Evolutionary conservation across 2,797 vertebrate genomes (phyloP), one percentile per base, ranked within the genome.

Genomic region (Thamnophis elegans): DNA sequence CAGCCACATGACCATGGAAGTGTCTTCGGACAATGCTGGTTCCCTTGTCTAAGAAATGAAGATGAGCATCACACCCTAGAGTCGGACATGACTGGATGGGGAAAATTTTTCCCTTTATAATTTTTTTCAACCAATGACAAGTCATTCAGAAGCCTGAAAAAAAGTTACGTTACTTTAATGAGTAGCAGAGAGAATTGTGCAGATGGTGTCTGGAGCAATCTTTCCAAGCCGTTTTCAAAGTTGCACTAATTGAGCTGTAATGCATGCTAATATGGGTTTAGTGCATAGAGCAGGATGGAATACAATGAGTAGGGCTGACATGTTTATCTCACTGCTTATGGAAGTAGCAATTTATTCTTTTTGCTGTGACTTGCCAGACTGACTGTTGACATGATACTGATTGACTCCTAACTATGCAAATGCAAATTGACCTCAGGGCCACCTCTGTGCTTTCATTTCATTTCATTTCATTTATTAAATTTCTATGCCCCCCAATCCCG

Each of bases 401-500:
- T 91, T 78, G 2, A 16, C 91, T 95, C 85, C 4, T 68, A 32
- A 65, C 68, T 22, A 26, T 88, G 85, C 90, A 94, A 53, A 86
- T 47, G 88, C 53, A 59, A 89, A 20, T 47, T 2, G 51, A 8
- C n/a, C 51, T 26, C 11, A 92, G 89, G 47, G 62, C 68, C 58
- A 89, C 73, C 6, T 26, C 88, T 85, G 47, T 85, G 91, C 78
- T n/a, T n/a, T n/a, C n/a, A n/a, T n/a, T n/a, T n/a, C n/a, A n/a
- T n/a, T n/a, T n/a, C n/a, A n/a, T n/a, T n/a, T n/a, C n/a, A n/a
- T n/a, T n/a, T n/a, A n/a, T n/a, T n/a, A n/a, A n/a, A n/a, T n/a
- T n/a, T n/a, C n/a, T n/a, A n/a, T n/a, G n/a, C n/a, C n/a, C n/a
- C n/a, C n/a, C n/a, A n/a, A n/a, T n/a, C n/a, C n/a, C n/a, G n/a